Evolutionary conservation across 2,888 invertebrate genomes (phyloP), one percentile per base, ranked within the genome.

Genomic region (Diarsia mendica): DNA sequence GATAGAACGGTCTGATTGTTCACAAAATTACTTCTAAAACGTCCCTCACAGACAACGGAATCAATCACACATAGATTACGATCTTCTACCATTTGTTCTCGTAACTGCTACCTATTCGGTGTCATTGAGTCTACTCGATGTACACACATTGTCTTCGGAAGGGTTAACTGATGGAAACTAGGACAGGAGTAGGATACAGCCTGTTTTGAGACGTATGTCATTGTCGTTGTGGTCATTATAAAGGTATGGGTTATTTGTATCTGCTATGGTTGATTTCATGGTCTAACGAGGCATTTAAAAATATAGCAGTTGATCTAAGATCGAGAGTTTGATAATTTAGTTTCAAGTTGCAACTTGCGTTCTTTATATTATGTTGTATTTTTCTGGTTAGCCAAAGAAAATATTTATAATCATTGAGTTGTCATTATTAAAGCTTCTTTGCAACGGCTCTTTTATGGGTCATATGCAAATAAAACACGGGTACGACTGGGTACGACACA

Each of bases 131-230:
- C 70, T 67, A 68, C 63, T 70, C 23, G 33, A 63, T 65, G 72
- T 69, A 73, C 73, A 67, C 75, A 75, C 67, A 69, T 78, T 79
- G 77, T 82, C 70, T 77, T 68, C 70, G 66, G 75, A 86, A 88
- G 82, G 87, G 87, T 86, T 89, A 84, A 83, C 67, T 87, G 82
- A 87, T 89, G 82, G 81, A 53, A 75, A 79, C 83, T 82, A 77
- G 74, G 53, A 72, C 65, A 78, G 67, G 71, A 82, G 67, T 84
- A 78, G 67, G 69, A 82, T 66, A 80, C 66, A 67, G 64, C 51
- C 48, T 53, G 28, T 72, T 78, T 69, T 13, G 69, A 63, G 20
- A 49, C 48, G 49, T 49, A 49, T 55, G 55, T 70, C 77, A 72
- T 33, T 72, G 44, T 60, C 18, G 49, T 72, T 72, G 51, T 9